A percentile compares a stretch with the other conserved stretches of the same genome.
phyloP scores from a whole-genome alignment of 1,140 invertebrate species.

The Trialeurodes vaporariorum region DNA sequence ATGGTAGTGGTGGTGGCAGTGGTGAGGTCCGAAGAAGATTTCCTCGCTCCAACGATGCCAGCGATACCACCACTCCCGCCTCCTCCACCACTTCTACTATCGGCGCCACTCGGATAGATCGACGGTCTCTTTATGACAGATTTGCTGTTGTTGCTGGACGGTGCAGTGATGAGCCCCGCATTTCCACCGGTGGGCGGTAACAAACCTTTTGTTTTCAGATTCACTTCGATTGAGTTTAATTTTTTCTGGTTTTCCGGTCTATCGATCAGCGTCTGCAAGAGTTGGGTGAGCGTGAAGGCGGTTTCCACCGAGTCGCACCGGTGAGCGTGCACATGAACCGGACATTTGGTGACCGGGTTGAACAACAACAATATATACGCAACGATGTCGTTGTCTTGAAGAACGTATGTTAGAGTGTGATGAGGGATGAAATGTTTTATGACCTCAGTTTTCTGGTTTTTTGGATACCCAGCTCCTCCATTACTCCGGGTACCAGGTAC shows the following conservation, averaged over 20 bases:
- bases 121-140: slow-evolving; percentile 1
- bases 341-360: slow-evolving; percentile 79
- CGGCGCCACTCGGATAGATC: background rate
- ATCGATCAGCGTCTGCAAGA: slow-evolving; percentile 69
- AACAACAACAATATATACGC: slow-evolving; percentile 77
- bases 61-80: background rate
- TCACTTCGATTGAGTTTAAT: slow-evolving; percentile 61
- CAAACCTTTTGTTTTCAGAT: slow-evolving; percentile 39
- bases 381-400: slow-evolving; percentile 81
- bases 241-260: slow-evolving; percentile 78
- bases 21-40: slow-evolving; percentile 36
- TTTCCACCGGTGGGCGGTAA: slow-evolving; percentile 6
- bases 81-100: background rate
- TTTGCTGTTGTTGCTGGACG: slow-evolving; percentile 20
- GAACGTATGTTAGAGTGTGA: slow-evolving; percentile 76
- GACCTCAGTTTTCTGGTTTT: slow-evolving; percentile 41
- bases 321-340: slow-evolving; percentile 88
- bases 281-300: slow-evolving; percentile 66
- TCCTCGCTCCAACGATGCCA: slow-evolving; percentile 42
- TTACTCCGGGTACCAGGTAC: slow-evolving; percentile 16
- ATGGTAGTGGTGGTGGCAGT: slow-evolving; percentile 28
- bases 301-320: slow-evolving; percentile 89
- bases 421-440: slow-evolving; percentile 94
- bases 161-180: slow-evolving; percentile 13
- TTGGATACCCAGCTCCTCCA: slow-evolving; percentile 10